phyloP scores from a whole-genome alignment of 2,113 vertebrate species.

The Maccullochella peelii region DNA sequence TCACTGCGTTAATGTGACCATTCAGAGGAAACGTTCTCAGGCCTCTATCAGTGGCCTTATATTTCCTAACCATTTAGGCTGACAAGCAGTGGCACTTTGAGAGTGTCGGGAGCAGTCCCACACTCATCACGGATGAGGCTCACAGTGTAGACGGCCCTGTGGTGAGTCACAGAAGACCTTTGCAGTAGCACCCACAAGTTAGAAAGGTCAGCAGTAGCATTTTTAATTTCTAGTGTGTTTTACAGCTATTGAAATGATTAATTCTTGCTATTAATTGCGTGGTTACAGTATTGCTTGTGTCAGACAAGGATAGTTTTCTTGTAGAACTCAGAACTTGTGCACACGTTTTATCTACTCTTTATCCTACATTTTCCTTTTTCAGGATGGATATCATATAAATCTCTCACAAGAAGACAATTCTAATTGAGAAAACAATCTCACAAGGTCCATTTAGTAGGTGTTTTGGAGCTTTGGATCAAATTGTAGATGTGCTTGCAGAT shows the following conservation, averaged over 20 bases:
- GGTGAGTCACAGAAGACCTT: slow-evolving; percentile 36
- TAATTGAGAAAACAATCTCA: not conserved
- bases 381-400: not conserved
- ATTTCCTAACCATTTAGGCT: slow-evolving; percentile 58
- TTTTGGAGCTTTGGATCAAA: not conserved
- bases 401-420: no score
- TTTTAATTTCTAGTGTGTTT: slow-evolving; percentile 28
- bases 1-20: slow-evolving; percentile 53
- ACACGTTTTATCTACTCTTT: not conserved
- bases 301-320: not conserved
- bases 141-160: slow-evolving; percentile 24
- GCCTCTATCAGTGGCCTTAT: slow-evolving; percentile 15
- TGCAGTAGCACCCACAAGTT: slow-evolving; percentile 9
- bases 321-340: not conserved
- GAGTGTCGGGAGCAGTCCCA: slow-evolving; percentile 13
- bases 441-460: not conserved
- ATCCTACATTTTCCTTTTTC: not conserved
- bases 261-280: slow-evolving; percentile 17
- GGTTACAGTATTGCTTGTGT: not conserved
- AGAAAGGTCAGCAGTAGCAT: slow-evolving; percentile 43
- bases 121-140: slow-evolving; percentile 24
- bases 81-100: slow-evolving; percentile 38
- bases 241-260: slow-evolving; percentile 4
- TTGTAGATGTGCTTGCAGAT: not conserved
- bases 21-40: slow-evolving; percentile 41